A percentile compares a stretch with the other conserved stretches of the same genome.
These are phyloP conservation scores for Phanerotoma sp. DNA, from an alignment of 2,888 invertebrate genomes.

Conservation along the genomic window DNA sequence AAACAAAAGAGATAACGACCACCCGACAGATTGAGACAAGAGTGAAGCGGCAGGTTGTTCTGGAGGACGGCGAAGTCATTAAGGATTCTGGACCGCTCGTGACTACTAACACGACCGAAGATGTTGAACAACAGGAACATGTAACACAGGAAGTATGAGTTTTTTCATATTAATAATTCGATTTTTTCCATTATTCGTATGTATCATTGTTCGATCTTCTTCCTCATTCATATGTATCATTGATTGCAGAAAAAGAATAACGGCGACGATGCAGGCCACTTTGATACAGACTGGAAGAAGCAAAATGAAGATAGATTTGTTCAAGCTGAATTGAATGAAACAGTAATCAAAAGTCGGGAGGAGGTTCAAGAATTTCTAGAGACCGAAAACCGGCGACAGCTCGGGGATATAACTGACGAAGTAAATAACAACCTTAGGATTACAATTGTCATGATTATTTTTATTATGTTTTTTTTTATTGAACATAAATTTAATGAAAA, in stretches of 20 bases:
- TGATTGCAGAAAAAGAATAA: not conserved
- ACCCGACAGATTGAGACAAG: conserved; percentile 89
- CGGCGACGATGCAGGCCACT: too few relatives aligned
- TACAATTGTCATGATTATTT: conserved; percentile 8
- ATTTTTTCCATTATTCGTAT: too few relatives aligned
- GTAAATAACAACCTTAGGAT: conserved; percentile 57
- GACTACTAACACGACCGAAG: conserved; percentile 88
- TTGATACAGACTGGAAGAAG: not conserved
- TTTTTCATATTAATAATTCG: not conserved
- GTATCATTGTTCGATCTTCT: too few relatives aligned
- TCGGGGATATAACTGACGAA: conserved; percentile 85
- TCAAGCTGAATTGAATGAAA: conserved; percentile 75
- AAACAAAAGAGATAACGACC: conserved; percentile 86
- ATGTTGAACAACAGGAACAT: conserved; percentile 85
- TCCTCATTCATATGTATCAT: too few relatives aligned
- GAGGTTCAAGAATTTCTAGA: conserved; percentile 80
- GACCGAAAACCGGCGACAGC: conserved; percentile 80
- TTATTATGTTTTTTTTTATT: not conserved
- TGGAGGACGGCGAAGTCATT: conserved; percentile 89
- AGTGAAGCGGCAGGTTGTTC: conserved; percentile 83
- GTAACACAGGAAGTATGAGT: conserved; percentile 74
- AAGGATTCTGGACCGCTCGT: conserved; percentile 88
- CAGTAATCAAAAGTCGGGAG: conserved; percentile 76
- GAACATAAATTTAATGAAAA: conserved; percentile 1
- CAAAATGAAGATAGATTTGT: conserved; percentile 68